Conservation (phyloP, 2,113 vertebrate genomes). For the Gambusia affinis region DNA sequence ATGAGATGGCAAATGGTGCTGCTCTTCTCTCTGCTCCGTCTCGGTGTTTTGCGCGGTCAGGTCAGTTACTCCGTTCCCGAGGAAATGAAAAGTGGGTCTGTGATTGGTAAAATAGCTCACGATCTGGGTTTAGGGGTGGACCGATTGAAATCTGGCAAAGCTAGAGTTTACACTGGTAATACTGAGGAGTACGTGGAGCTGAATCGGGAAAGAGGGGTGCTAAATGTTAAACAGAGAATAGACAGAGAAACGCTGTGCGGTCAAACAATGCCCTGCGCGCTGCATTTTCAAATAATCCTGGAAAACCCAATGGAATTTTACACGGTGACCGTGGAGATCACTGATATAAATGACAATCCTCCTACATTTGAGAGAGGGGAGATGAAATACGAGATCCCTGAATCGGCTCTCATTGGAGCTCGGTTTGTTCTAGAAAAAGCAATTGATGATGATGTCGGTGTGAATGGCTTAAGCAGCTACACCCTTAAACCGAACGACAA, state of each 20-base stretch:
- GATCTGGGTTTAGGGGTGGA: slow-evolving; percentile 65
- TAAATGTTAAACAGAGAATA: slow-evolving; percentile 60
- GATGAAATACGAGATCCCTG: slow-evolving; percentile 67
- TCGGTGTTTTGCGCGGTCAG: slow-evolving; percentile 25
- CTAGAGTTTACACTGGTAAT: slow-evolving; percentile 74
- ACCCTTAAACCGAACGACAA: slow-evolving; percentile 70
- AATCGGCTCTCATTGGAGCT: slow-evolving; percentile 47
- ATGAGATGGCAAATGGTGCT: slow-evolving; percentile 46
- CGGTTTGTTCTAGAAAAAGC: slow-evolving; percentile 61
- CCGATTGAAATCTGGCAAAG: slow-evolving; percentile 61
- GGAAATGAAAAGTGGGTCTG: slow-evolving; percentile 48
- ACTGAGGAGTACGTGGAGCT: slow-evolving; percentile 71
- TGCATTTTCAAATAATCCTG: slow-evolving; percentile 66
- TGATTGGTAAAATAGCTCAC: slow-evolving; percentile 46
- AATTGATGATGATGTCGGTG: slow-evolving; percentile 53
- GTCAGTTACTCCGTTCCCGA: slow-evolving; percentile 65
- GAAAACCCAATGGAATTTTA: slow-evolving; percentile 73
- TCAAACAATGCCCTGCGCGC: slow-evolving; percentile 53
- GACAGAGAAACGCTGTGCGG: slow-evolving; percentile 64
- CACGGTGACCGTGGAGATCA: slow-evolving; percentile 57
- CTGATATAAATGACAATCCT: slow-evolving; percentile 66
- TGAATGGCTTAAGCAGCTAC: slow-evolving; percentile 63
- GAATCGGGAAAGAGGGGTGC: slow-evolving; percentile 62
- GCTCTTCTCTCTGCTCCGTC: slow-evolving; percentile 23
- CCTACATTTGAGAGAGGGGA: slow-evolving; percentile 68